These are phyloP conservation scores for Physocephala rufipes DNA, from an alignment of 2,888 invertebrate genomes.

Conservation along the genomic window DNA sequence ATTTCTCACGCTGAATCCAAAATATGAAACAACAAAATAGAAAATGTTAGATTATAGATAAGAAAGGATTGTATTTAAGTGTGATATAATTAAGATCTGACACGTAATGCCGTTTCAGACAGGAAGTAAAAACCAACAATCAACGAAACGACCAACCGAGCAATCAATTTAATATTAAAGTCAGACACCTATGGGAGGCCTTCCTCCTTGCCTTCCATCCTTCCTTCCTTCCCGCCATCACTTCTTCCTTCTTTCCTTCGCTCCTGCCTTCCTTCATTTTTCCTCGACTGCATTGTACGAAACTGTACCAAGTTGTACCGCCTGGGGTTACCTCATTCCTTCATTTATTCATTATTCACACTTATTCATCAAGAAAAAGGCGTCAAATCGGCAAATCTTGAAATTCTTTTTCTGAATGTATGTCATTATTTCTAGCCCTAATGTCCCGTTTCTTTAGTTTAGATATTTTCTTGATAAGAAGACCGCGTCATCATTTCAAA, in stretches of 20 bases:
- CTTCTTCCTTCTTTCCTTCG: no score
- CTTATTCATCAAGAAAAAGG: constrained; percentile 27
- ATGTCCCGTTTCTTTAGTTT: constrained; percentile 12
- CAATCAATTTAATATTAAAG: not conserved
- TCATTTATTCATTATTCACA: not conserved
- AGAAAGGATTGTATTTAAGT: constrained; percentile 37
- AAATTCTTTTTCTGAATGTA: no score
- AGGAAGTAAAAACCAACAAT: not conserved
- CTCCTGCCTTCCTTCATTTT: no score
- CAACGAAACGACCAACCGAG: constrained; percentile 26
- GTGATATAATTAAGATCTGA: constrained; percentile 48
- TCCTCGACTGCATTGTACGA: no score
- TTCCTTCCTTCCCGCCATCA: no score
- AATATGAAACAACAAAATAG: not conserved
- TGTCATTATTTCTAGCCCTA: no score
- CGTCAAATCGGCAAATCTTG: constrained; percentile 21
- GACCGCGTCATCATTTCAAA: not conserved
- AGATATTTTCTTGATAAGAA: no score
- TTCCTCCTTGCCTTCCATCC: no score
- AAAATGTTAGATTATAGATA: not conserved
- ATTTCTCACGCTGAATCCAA: constrained; percentile 13
- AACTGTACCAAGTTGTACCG: no score
- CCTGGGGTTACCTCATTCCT: no score
- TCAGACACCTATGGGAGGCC: not conserved
- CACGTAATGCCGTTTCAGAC: constrained; percentile 43